phyloP scores from a whole-genome alignment of 2,113 vertebrate species.

The Crocuta crocuta region DNA sequence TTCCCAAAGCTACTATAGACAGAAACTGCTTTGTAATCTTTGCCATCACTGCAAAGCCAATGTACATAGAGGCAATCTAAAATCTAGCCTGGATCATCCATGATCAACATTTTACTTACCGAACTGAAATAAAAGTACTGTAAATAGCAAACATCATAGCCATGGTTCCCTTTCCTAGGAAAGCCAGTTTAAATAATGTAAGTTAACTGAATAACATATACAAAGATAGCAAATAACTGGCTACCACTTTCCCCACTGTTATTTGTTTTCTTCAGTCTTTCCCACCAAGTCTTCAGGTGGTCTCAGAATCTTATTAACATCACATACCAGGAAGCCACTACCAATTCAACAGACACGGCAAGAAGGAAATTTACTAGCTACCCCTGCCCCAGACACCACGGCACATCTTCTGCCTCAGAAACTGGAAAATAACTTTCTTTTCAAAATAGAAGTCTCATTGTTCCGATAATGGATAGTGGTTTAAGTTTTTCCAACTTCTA shows the following conservation, averaged over 20 bases:
- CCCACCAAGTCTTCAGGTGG: not conserved
- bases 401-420: not conserved
- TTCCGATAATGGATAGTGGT: not conserved
- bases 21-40: slow-evolving; percentile 56
- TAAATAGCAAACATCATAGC: not conserved
- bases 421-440: not conserved
- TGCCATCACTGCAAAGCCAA: not conserved
- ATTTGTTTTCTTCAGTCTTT: not conserved
- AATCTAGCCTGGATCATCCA: not conserved
- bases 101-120: not conserved
- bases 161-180: not conserved
- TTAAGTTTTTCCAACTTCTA: not conserved
- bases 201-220: not conserved
- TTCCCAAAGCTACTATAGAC: slow-evolving; percentile 44
- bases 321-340: not conserved
- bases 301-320: not conserved
- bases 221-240: not conserved
- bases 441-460: not conserved
- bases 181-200: slow-evolving; percentile 5
- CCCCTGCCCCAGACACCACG: not conserved
- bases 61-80: not conserved
- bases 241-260: not conserved
- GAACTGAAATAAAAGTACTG: not conserved
- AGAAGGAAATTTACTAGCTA: not conserved
- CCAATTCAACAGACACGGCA: not conserved